Base-by-base conservation (phyloP, 2,888 invertebrate genomes). In the Nudaria mundana region DNA sequence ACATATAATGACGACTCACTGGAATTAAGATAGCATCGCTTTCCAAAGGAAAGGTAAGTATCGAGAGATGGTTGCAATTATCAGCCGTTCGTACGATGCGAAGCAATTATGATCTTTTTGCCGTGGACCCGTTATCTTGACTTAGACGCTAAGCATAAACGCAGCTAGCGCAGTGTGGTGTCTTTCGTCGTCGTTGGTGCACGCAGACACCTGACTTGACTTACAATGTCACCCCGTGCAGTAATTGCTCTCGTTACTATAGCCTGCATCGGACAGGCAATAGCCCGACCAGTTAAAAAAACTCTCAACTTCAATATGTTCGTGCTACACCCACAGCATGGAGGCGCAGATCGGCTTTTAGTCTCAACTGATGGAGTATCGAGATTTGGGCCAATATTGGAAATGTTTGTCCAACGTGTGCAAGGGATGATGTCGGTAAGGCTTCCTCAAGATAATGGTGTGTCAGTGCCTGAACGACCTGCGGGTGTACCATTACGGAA, bases 371-470 rank as follows among this genome's bases (percentile, higher is more conserved):
- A 85, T 22, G 85, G 84, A 0, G 66, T 87, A 1, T 90, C 90
- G 1, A 85, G 91, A 63, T 92, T 94, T 66, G 94, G 94, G 4
- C 92, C 93, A 1, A 75, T 94, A 32, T 70, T 94, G 48, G 94
- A 94, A 65, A 91, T 91, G 53, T 70, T 94, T 25, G 90, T 93
- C 4, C 94, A 94, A 66, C 89, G 92, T 30, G 90, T 94, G 36
- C 94, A 94, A 75, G 90, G 92, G 0, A 88, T 92, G 55, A 92
- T 92, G 79, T 94, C 94, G 0, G 91, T 92, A n/a, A 92, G 92
- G 57, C 77, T 91, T 35, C 89, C 92, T 14, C 89, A 90, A 52
- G 91, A 92, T 52, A 86, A 48, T 83, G 83, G 23, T 57, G 71
- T 47, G 59, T 50, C 58, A 14, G 53, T 56, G n/a, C 40, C 62